These are phyloP conservation scores for Smithornis capensis DNA, from an alignment of 2,113 vertebrate genomes.

Conservation along the genomic window DNA sequence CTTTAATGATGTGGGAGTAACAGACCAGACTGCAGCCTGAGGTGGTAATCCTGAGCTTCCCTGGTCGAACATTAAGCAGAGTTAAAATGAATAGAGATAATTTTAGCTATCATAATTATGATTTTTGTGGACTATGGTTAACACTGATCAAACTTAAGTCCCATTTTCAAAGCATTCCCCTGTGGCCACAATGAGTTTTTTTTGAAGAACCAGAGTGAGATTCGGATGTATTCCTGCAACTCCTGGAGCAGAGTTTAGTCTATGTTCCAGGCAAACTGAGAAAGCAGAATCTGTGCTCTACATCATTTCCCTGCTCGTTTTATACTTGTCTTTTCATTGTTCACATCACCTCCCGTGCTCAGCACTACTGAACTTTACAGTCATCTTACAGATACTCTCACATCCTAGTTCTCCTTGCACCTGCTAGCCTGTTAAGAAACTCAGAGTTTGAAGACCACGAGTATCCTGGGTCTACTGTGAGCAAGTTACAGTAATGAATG, in stretches of 20 bases:
- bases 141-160: not conserved
- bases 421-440: not conserved
- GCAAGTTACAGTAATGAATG: not conserved
- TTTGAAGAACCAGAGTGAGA: not conserved
- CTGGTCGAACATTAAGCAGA: not conserved
- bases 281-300: not conserved
- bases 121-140: not conserved
- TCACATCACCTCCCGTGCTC: not conserved
- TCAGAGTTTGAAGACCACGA: not conserved
- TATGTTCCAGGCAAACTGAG: not conserved
- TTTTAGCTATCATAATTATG: not conserved
- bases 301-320: not conserved
- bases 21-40: not conserved
- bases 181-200: rapidly evolving
- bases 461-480: not conserved
- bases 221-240: not conserved
- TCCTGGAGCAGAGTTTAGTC: not conserved
- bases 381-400: not conserved
- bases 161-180: not conserved
- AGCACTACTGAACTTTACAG: not conserved
- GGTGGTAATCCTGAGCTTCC: not conserved
- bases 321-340: rapidly evolving
- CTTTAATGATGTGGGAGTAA: not conserved
- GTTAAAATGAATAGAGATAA: not conserved
- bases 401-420: not conserved